A percentile compares a stretch with the other conserved stretches of the same genome.
Evolutionary conservation across 2,797 vertebrate genomes (phyloP).

Genomic region (Cygnus olor): DNA sequence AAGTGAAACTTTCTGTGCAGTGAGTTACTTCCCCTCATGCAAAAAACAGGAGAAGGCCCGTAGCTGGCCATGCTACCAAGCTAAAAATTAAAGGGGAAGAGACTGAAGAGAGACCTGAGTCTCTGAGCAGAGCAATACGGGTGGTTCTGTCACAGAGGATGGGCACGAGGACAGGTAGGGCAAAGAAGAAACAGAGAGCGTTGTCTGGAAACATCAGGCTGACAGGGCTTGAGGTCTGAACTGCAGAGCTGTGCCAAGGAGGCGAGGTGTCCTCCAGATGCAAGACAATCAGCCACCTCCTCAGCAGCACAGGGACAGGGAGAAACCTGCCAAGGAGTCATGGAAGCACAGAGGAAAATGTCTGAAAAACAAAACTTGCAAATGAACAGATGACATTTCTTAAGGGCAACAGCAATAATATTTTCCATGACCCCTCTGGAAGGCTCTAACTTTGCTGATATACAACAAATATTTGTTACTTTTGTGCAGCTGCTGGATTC

Average conservation of each 20-base stretch:
- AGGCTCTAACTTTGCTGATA: neutral
- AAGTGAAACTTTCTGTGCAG: slow-evolving; percentile 22
- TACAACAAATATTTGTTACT: neutral
- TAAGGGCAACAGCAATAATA: neutral
- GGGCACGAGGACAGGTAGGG: neutral
- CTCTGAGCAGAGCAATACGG: neutral
- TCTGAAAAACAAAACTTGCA: neutral
- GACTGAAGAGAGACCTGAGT: neutral
- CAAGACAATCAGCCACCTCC: neutral
- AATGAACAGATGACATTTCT: neutral
- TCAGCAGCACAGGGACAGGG: neutral
- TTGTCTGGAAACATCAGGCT: neutral
- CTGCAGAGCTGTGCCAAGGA: neutral
- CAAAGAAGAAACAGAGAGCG: neutral
- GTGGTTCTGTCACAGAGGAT: neutral
- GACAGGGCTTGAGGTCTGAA: neutral
- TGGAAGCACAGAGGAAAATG: neutral
- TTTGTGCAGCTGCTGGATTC: accelerated
- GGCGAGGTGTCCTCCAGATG: neutral
- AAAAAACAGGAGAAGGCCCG: neutral
- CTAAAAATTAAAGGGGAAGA: neutral
- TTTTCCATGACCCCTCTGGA: neutral
- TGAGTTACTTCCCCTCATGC: neutral
- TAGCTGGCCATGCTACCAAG: neutral
- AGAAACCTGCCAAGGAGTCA: neutral